Percentiles rank a stretch among this genome's conserved stretches.
These are phyloP conservation scores for Piscicola geometra DNA, from an alignment of 2,888 invertebrate genomes.

Conservation along the genomic window DNA sequence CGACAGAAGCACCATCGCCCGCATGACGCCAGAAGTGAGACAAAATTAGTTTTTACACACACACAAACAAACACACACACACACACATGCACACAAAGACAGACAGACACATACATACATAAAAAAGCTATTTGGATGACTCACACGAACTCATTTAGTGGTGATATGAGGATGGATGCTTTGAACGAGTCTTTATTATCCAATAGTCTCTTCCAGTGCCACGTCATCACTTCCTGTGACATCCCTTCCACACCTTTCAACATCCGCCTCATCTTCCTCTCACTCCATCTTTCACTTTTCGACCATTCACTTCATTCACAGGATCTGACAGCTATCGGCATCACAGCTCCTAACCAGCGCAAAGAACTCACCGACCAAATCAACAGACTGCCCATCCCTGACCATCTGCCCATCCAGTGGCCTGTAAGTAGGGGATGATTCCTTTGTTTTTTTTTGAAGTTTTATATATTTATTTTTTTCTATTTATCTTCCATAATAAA, in stretches of 20 bases:
- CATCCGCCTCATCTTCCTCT: background rate
- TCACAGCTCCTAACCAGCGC: slow-evolving; percentile 93
- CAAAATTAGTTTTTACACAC: background rate
- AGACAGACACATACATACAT: slow-evolving; percentile 18
- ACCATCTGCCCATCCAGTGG: slow-evolving; percentile 76
- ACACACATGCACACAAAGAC: slow-evolving; percentile 15
- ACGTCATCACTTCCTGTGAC: background rate
- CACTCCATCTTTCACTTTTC: background rate
- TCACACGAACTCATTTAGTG: slow-evolving; percentile 6
- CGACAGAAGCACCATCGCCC: slow-evolving; percentile 37
- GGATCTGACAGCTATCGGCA: slow-evolving; percentile 68
- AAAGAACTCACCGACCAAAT: slow-evolving; percentile 94
- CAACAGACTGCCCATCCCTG: slow-evolving; percentile 84
- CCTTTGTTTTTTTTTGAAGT: too few relatives aligned
- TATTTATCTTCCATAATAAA: background rate
- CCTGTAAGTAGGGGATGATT: too few relatives aligned
- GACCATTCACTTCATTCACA: slow-evolving; percentile 44
- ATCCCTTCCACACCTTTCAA: background rate
- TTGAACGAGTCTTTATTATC: too few relatives aligned
- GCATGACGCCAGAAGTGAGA: slow-evolving; percentile 38
- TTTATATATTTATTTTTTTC: too few relatives aligned
- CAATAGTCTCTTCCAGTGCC: background rate
- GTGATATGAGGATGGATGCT: too few relatives aligned
- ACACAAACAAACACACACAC: slow-evolving; percentile 22
- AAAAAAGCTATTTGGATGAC: background rate